Base-by-base conservation (phyloP, 2,888 invertebrate genomes). In the Rhagium mordax region DNA sequence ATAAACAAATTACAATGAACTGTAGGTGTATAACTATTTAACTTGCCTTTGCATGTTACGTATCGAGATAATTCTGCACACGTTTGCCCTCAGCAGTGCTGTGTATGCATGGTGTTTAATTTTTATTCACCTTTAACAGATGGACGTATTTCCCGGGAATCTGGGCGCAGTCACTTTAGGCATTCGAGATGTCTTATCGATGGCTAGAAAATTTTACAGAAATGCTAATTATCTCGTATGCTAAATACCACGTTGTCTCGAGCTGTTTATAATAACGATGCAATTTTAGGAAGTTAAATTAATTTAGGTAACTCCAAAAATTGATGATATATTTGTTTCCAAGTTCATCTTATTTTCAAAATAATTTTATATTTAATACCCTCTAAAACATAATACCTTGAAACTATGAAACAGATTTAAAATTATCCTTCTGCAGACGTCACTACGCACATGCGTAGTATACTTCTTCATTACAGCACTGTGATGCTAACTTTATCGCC, bases 11-110 rank as follows among this genome's bases (percentile, higher is more conserved):
- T 60, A 60, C 59, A 60, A 60, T 60, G 16, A 60, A 2, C 59
- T 18, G 59, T 60, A 15, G 59, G 59, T 41, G 59, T 60, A 33
- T 24, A 41, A 53, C 15, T 15, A 24, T 49, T 51, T 18, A 18
- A 18, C 16, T 71, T 70, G 70, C 57, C 76, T 74, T 81, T 81
- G 82, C 82, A 82, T 82, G 81, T 82, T 76, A 74, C 74, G 74
- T 80, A 82, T 82, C 82, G 79, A 70, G 81, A 82, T 82, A 79
- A 79, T 81, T 82, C 78, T 74, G 79, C 81, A 77, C 81, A 77
- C 80, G 78, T 79, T 76, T 74, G 74, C 74, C 74, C 74, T 66
- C 60, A 71, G 57, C 70, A 67, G 29, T 68, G 47, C 15, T 47
- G 41, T 61, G 59, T 33, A 21, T 21, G 59, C 59, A 21, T 21